Conservation (phyloP, 2,888 invertebrate species). For the Chrysotoxum bicinctum region DNA sequence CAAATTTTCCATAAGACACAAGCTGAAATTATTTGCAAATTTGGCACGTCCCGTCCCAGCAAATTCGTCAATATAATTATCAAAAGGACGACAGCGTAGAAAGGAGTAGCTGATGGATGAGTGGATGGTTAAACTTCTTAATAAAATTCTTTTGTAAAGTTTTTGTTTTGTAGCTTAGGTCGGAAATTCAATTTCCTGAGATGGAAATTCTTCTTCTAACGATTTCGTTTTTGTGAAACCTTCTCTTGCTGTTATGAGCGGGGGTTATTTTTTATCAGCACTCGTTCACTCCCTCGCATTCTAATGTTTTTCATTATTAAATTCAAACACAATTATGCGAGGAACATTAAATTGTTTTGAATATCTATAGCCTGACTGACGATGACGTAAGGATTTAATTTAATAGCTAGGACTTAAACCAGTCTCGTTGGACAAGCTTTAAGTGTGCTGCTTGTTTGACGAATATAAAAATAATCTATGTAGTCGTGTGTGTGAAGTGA, state of each 20-base stretch:
- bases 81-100: background rate
- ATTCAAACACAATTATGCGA: background rate
- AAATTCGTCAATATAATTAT: conserved; percentile 62
- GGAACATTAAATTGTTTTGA: conserved; percentile 4
- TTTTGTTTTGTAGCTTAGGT: conserved; percentile 11
- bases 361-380: background rate
- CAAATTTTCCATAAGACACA: conserved; percentile 31
- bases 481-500: background rate
- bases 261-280: conserved; percentile 3
- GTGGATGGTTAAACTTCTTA: conserved; percentile 60
- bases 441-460: background rate
- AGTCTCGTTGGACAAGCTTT: background rate
- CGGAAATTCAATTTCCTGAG: conserved; percentile 40
- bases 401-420: background rate
- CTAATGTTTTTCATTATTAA: conserved; percentile 1
- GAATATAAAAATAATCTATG: background rate
- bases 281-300: background rate
- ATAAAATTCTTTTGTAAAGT: conserved; percentile 56
- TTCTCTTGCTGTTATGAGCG: background rate
- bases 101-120: conserved; percentile 32
- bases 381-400: background rate
- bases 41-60: conserved; percentile 54
- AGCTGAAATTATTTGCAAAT: conserved; percentile 39
- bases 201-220: conserved; percentile 37
- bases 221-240: background rate